A percentile compares a stretch with the other conserved stretches of the same genome.
Conservation (phyloP, 2,888 invertebrate genomes). For the Meiosimyza platycephala region DNA sequence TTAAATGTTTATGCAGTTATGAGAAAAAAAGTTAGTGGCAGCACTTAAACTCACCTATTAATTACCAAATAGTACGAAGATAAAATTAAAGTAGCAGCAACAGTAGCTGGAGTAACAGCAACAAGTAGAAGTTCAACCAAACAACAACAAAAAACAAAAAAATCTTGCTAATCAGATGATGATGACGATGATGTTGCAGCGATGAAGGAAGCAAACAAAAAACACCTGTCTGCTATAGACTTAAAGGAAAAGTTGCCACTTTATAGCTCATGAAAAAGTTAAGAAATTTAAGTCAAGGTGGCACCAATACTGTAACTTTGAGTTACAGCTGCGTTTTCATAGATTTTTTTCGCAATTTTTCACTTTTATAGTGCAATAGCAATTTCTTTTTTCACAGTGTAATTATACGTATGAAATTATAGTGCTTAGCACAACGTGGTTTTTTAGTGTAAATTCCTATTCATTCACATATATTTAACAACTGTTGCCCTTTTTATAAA, state of each 20-base stretch:
- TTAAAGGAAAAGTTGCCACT: neutral
- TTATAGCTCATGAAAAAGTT: too few relatives aligned
- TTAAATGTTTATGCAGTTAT: neutral
- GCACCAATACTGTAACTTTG: neutral
- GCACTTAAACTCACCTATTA: too few relatives aligned
- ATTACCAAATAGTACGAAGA: too few relatives aligned
- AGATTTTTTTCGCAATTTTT: neutral
- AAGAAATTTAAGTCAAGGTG: constrained; percentile 7
- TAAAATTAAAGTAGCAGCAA: neutral
- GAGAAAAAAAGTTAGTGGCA: neutral
- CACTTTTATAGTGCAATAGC: too few relatives aligned
- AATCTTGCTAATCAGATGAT: constrained; percentile 25
- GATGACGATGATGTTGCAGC: neutral
- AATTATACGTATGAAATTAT: too few relatives aligned
- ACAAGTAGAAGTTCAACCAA: neutral
- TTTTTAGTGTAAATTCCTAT: constrained; percentile 5
- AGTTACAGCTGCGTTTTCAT: neutral
- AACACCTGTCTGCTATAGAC: neutral
- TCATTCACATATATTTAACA: constrained; percentile 19
- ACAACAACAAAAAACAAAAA: neutral
- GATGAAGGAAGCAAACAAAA: neutral
- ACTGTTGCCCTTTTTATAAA: constrained; percentile 24
- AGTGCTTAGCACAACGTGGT: too few relatives aligned
- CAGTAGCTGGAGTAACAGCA: neutral
- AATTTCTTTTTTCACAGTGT: neutral